Conservation (phyloP, 2,888 invertebrate species). For the Thyatira batis region DNA sequence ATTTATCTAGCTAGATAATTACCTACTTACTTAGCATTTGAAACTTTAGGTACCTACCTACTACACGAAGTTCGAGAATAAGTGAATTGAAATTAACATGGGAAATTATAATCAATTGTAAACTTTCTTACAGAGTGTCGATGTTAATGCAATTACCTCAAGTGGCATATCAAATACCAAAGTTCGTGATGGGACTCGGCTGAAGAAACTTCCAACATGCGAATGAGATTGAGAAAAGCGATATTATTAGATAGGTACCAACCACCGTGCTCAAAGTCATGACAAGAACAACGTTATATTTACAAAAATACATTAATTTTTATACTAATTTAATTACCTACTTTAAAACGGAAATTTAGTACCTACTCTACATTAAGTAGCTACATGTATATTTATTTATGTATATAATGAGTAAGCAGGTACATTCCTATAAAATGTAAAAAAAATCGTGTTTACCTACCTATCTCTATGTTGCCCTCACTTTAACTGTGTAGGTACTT, state of each 20-base stretch:
- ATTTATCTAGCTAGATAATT: too few species aligned
- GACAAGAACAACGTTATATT: constrained; percentile 19
- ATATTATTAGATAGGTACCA: constrained; percentile 32
- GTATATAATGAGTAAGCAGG: too few species aligned
- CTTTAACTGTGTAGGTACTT: too few species aligned
- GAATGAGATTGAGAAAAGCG: constrained; percentile 31
- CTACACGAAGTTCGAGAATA: too few species aligned
- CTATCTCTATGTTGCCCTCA: too few species aligned
- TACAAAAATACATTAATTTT: not conserved
- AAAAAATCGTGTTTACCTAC: too few species aligned
- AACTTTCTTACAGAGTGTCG: constrained; percentile 85
- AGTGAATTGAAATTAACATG: too few species aligned
- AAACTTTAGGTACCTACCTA: too few species aligned
- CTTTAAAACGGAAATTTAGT: not conserved
- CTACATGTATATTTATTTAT: too few species aligned
- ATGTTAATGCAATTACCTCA: constrained; percentile 93
- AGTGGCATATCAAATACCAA: constrained; percentile 91
- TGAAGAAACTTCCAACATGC: constrained; percentile 63
- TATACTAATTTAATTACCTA: not conserved
- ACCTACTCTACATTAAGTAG: not conserved
- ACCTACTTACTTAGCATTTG: too few species aligned
- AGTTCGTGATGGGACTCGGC: constrained; percentile 92
- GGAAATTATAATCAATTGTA: constrained; percentile 11
- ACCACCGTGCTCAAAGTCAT: constrained; percentile 45
- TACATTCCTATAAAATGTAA: too few species aligned